Evolutionary conservation across 2,113 vertebrate species (phyloP), one percentile per base, ranked within the genome.

Genomic region (Panthera leo): DNA sequence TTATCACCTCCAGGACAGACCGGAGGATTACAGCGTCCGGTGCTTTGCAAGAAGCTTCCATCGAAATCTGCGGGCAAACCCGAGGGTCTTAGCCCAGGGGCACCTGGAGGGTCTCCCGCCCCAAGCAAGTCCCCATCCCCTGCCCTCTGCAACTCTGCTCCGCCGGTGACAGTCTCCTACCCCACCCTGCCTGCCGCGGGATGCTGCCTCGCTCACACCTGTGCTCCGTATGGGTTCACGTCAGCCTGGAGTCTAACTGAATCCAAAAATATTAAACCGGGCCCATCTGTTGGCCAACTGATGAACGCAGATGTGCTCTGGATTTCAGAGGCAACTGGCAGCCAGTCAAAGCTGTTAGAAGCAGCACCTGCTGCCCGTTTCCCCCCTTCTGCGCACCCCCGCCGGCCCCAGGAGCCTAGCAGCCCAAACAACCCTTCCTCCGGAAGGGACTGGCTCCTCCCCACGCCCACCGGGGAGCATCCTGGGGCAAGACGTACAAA

Each of bases 261-360:
- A 97, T 96, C 98, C 98, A 98, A 98, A 98, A 98, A 98, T 94
- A 97, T 97, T 42, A 70, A 91, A 94, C 94, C 68, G 0, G 97
- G 96, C 98, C 99, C 98, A 98, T 98, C 99, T 99, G 99, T 98
- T 78, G 94, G 98, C 98, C 98, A 98, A 98, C 96, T 91, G 98
- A 98, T 95, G 98, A 97, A 95, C 98, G 89, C 99, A 99, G 98
- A 98, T 99, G 98, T 96, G 98, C 89, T 70, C 94, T 71, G 97
- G 98, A 97, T 98, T 97, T 98, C 98, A 53, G 90, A 97, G 98
- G 92, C 98, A 78, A 83, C 98, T 98, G 98, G 98, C 98, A 98
- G 95, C 96, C 96, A 29, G 97, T 98, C 98, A 98, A 97, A 97
- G 98, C 98, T 98, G 98, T 96, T 96, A 73, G 98, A 89, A 95